phyloP scores from a whole-genome alignment of 2,888 invertebrate genomes.

The Heliconius charithonia region DNA sequence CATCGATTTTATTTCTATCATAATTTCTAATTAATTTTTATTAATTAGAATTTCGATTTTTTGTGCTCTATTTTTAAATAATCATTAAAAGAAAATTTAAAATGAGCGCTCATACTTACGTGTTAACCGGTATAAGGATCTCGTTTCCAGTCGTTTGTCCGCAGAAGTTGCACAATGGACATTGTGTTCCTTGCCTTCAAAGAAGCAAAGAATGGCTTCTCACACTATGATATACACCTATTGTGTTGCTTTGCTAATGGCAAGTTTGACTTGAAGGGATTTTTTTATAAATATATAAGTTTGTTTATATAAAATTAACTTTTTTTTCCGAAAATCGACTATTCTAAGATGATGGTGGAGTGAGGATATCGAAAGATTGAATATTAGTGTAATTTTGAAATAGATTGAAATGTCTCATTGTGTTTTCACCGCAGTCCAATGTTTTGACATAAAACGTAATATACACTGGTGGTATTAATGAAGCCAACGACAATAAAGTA shows the following conservation, averaged over 20 bases:
- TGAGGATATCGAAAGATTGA: slow-evolving; percentile 45
- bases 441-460: slow-evolving; percentile 58
- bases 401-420: slow-evolving; percentile 60
- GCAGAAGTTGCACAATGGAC: slow-evolving; percentile 70
- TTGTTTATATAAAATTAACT: background rate
- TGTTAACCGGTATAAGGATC: slow-evolving; percentile 56
- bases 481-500: slow-evolving; percentile 57
- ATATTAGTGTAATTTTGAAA: slow-evolving; percentile 47
- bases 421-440: slow-evolving; percentile 61
- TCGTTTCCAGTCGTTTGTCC: slow-evolving; percentile 64
- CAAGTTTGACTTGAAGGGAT: slow-evolving; percentile 21
- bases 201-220: slow-evolving; percentile 65
- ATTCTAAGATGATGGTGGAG: slow-evolving; percentile 42
- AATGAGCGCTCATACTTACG: slow-evolving; percentile 43
- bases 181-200: slow-evolving; percentile 69
- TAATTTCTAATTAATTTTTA: background rate
- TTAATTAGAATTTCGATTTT: background rate
- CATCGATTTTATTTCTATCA: background rate
- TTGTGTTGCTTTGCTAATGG: slow-evolving; percentile 57
- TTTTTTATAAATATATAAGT: slow-evolving; percentile 24
- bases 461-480: slow-evolving; percentile 66
- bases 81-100: slow-evolving; percentile 10
- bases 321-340: slow-evolving; percentile 31
- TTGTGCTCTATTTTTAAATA: background rate
- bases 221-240: slow-evolving; percentile 63